Percentiles rank a stretch among this genome's conserved stretches.
Conservation (phyloP, 2,888 invertebrate species). For the Netelia inedita region DNA sequence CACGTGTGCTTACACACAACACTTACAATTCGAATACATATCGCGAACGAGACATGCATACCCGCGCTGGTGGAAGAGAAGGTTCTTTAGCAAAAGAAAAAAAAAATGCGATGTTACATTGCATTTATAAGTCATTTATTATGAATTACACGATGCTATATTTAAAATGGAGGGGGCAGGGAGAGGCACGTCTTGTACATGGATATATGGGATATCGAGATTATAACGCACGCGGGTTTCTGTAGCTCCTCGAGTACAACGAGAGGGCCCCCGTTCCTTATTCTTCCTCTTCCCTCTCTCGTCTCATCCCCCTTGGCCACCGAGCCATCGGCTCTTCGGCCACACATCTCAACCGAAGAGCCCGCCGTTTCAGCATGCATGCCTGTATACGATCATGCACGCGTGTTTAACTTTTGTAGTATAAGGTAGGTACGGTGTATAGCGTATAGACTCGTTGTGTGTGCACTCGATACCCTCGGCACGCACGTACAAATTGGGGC, state of each 20-base stretch:
- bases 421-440: slow-evolving; percentile 73
- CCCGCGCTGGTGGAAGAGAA: slow-evolving; percentile 60
- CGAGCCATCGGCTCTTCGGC: background rate
- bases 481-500: slow-evolving; percentile 79
- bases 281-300: slow-evolving; percentile 46
- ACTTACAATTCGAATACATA: slow-evolving; percentile 40
- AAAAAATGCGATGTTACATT: slow-evolving; percentile 80
- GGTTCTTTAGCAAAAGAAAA: slow-evolving; percentile 72
- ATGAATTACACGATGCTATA: slow-evolving; percentile 85
- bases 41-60: slow-evolving; percentile 51
- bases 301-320: background rate
- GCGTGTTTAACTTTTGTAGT: slow-evolving; percentile 55
- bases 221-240: slow-evolving; percentile 82
- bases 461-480: slow-evolving; percentile 71
- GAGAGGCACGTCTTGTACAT: slow-evolving; percentile 82
- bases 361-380: slow-evolving; percentile 37
- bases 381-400: slow-evolving; percentile 37
- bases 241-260: slow-evolving; percentile 76
- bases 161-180: slow-evolving; percentile 82
- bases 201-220: slow-evolving; percentile 85
- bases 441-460: slow-evolving; percentile 40
- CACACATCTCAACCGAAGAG: slow-evolving; percentile 3
- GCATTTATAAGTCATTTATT: slow-evolving; percentile 85
- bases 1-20: slow-evolving; percentile 22
- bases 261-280: slow-evolving; percentile 66